Conservation (phyloP, 2,888 invertebrate species). For the Harmothoe impar region DNA sequence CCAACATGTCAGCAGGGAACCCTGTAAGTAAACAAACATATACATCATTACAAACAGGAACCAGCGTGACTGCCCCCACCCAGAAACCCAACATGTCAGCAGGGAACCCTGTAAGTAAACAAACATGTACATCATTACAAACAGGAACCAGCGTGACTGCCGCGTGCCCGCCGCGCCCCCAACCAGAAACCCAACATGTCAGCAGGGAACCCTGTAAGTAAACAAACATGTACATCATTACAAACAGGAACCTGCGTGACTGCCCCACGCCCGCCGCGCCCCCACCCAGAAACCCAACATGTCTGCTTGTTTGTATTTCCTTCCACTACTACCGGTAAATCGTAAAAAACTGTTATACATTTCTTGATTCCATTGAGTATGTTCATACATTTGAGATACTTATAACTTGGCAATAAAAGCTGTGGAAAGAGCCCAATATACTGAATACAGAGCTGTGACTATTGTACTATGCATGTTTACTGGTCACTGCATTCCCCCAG, state of each 20-base stretch:
- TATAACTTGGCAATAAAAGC: too few species aligned
- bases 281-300: slow-evolving; percentile 70
- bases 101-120: slow-evolving; percentile 59
- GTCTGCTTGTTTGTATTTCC: too few species aligned
- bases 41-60: slow-evolving; percentile 49
- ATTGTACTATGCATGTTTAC: too few species aligned
- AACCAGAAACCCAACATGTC: slow-evolving; percentile 70
- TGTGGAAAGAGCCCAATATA: too few species aligned
- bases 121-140: slow-evolving; percentile 64
- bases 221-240: background rate
- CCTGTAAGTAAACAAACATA: slow-evolving; percentile 49
- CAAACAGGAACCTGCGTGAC: slow-evolving; percentile 68
- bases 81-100: slow-evolving; percentile 69
- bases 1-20: slow-evolving; percentile 64
- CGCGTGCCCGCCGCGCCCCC: slow-evolving; percentile 69
- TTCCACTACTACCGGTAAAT: too few species aligned
- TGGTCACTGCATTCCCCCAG: too few species aligned
- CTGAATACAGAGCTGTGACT: too few species aligned
- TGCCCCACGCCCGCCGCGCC: slow-evolving; percentile 69
- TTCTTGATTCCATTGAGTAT: too few species aligned
- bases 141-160: slow-evolving; percentile 70
- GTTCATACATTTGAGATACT: too few species aligned
- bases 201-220: slow-evolving; percentile 60
- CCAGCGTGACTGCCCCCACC: slow-evolving; percentile 70
- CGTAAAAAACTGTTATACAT: too few species aligned